These are phyloP conservation scores for Sebastes itinus DNA, from an alignment of 2,797 vertebrate genomes.

Conservation along the genomic window DNA sequence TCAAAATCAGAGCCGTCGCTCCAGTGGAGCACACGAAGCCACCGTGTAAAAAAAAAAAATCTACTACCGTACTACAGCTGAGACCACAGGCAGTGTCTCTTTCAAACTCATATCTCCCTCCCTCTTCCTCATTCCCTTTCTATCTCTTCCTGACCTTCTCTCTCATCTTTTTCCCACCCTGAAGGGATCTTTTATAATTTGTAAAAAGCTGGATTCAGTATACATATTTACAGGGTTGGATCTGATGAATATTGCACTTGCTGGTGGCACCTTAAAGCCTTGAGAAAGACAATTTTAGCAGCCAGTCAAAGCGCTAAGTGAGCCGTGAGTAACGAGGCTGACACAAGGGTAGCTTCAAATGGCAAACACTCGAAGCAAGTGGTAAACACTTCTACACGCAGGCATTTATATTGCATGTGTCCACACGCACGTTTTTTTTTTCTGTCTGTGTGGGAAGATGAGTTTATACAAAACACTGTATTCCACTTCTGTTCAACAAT, in stretches of 20 bases:
- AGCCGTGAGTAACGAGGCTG: not conserved
- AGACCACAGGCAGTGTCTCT: slow-evolving; percentile 23
- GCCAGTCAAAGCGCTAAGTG: not conserved
- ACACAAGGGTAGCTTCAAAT: slow-evolving; percentile 3
- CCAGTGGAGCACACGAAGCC: slow-evolving; percentile 33
- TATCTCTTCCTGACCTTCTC: not conserved
- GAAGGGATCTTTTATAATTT: not conserved
- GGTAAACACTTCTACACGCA: not conserved
- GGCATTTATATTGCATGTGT: not conserved
- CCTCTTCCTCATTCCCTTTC: not conserved
- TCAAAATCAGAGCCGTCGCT: slow-evolving; percentile 49
- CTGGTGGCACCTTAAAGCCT: not conserved
- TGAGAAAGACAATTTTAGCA: not conserved
- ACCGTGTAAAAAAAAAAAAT: slow-evolving; percentile 11
- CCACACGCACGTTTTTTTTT: not conserved
- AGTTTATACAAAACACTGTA: not conserved
- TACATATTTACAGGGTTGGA: not conserved
- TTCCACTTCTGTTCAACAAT: not conserved
- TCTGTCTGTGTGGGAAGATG: not conserved
- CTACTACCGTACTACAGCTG: not conserved
- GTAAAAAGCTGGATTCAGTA: not conserved
- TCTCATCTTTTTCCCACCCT: not conserved
- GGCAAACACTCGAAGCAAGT: slow-evolving; percentile 4
- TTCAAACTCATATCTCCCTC: not conserved
- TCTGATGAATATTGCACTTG: slow-evolving; percentile 1